Conservation (phyloP, 92 coral and sea anemone genomes). For the Metridium senile region DNA sequence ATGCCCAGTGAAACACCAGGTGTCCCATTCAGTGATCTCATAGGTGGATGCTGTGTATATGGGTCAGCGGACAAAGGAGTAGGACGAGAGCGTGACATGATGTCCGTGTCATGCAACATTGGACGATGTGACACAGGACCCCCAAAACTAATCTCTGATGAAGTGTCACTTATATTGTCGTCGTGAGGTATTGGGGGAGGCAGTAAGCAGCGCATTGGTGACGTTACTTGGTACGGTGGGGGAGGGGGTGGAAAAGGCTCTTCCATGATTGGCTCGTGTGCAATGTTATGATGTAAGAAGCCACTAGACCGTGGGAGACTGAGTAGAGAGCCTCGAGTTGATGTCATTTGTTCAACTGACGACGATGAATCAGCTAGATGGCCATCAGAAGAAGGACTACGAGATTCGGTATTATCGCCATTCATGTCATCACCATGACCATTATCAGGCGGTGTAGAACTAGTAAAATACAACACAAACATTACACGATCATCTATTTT, state of each 20-base stretch:
- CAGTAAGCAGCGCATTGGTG: constrained; percentile 53
- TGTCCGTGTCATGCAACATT: constrained; percentile 65
- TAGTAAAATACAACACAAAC: constrained; percentile 9
- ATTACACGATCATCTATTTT: too few relatives aligned
- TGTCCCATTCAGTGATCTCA: constrained; percentile 67
- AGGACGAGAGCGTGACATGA: constrained; percentile 63
- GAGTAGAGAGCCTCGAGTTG: constrained; percentile 81
- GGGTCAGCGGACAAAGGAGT: constrained; percentile 45
- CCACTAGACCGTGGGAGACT: constrained; percentile 88
- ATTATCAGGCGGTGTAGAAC: constrained; percentile 53
- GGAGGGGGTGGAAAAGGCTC: constrained; percentile 81
- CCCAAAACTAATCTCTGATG: constrained; percentile 80
- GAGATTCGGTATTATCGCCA: constrained; percentile 49
- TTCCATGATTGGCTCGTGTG: constrained; percentile 80
- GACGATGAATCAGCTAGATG: constrained; percentile 94
- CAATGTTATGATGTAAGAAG: constrained; percentile 51
- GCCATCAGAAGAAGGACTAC: constrained; percentile 90
- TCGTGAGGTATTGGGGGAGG: constrained; percentile 59
- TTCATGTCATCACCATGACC: constrained; percentile 35
- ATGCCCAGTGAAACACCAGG: constrained; percentile 70
- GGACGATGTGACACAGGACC: constrained; percentile 82
- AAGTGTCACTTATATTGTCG: constrained; percentile 80
- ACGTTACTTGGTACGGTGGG: constrained; percentile 66
- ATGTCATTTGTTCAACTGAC: constrained; percentile 83
- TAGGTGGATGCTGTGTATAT: constrained; percentile 41